phyloP scores from a whole-genome alignment of 2,113 vertebrate species.

The Oncorhynchus clarkii region DNA sequence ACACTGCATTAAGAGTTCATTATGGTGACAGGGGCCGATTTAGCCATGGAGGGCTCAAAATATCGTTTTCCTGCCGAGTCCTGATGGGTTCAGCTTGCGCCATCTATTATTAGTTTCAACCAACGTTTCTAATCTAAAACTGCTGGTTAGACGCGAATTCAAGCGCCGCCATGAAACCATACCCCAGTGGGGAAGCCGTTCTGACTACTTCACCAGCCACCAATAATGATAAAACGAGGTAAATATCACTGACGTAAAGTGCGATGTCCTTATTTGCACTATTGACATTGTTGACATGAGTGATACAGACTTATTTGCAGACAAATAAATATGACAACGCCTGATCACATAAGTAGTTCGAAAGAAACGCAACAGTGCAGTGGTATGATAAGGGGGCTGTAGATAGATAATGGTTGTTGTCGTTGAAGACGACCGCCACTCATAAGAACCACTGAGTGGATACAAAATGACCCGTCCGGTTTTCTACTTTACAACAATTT shows the following conservation, averaged over 20 bases:
- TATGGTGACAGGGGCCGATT: constrained; percentile 6
- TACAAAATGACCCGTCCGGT: constrained; percentile 46
- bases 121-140: constrained; percentile 61
- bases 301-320: not conserved
- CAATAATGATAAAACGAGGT: not conserved
- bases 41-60: constrained; percentile 25
- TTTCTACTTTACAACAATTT: constrained; percentile 21
- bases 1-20: not conserved
- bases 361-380: not conserved
- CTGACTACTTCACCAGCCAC: constrained; percentile 19
- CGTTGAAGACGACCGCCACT: not conserved
- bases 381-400: not conserved
- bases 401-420: not conserved
- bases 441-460: not conserved
- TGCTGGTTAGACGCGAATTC: constrained; percentile 65
- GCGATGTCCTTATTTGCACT: not conserved
- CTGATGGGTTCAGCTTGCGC: constrained; percentile 32
- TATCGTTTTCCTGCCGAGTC: constrained; percentile 23
- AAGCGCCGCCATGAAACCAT: constrained; percentile 58
- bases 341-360: not conserved
- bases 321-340: not conserved
- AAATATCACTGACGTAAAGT: not conserved
- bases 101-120: constrained; percentile 66
- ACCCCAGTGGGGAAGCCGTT: constrained; percentile 17
- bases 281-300: not conserved